Conservation (phyloP, 1,140 invertebrate genomes). For the Bactericera cockerelli region DNA sequence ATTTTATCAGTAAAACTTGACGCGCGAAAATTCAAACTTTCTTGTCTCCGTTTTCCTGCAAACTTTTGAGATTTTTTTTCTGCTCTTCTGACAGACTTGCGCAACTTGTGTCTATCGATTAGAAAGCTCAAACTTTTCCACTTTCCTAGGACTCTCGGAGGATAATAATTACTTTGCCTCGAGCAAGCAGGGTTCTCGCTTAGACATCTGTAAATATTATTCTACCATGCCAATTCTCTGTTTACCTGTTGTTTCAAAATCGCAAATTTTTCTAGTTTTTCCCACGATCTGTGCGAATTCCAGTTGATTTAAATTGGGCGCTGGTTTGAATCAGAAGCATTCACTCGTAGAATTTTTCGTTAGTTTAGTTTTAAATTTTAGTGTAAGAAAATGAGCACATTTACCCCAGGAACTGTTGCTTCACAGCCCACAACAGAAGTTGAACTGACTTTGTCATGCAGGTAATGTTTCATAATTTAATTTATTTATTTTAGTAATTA, state of each 20-base stretch:
- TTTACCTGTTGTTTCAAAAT: not conserved
- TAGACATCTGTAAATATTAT: no score
- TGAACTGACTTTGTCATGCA: conserved; percentile 29
- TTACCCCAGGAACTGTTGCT: conserved; percentile 12
- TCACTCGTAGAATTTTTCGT: no score
- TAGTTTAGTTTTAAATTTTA: no score
- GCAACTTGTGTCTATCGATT: not conserved
- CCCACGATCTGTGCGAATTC: not conserved
- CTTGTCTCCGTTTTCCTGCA: no score
- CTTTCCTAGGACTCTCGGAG: not conserved
- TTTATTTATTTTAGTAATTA: not conserved
- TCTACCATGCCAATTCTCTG: no score
- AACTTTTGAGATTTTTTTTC: no score
- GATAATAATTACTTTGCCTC: not conserved
- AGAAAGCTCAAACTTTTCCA: conserved; percentile 5
- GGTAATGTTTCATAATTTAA: conserved; percentile 21
- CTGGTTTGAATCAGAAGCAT: not conserved
- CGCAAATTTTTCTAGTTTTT: not conserved
- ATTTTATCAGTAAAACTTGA: no score
- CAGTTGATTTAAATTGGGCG: not conserved
- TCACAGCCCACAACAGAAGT: conserved; percentile 23
- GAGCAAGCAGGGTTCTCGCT: not conserved
- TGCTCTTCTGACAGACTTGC: not conserved
- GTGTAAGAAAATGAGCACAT: not conserved
- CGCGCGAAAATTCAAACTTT: no score